Conservation (phyloP, 1,140 invertebrate genomes). For the Campoletis sonorensis region DNA sequence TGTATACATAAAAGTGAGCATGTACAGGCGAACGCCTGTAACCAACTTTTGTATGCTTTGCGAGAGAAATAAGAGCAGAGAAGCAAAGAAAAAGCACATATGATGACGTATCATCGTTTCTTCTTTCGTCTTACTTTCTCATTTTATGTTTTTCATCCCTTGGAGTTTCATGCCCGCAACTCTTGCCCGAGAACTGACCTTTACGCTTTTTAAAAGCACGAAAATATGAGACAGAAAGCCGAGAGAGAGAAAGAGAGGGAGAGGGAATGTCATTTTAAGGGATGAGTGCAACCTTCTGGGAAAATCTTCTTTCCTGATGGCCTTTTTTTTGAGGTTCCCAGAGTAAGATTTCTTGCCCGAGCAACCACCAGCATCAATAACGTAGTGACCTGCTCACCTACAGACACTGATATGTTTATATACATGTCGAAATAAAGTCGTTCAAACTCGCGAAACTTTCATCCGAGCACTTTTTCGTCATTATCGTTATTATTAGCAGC, state of each 20-base stretch:
- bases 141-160: not conserved
- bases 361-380: not conserved
- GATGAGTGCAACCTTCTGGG: not conserved
- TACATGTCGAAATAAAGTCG: not conserved
- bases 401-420: not conserved
- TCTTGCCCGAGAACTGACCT: not conserved
- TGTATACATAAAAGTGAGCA: not conserved
- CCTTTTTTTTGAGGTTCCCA: not conserved
- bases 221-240: not conserved
- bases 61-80: not conserved
- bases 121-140: constrained; percentile 6
- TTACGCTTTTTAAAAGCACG: not conserved
- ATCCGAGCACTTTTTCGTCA: not conserved
- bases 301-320: constrained; percentile 13
- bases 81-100: constrained; percentile 1
- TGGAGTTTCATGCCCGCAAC: not conserved
- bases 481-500: constrained; percentile 11
- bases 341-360: not conserved
- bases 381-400: not conserved
- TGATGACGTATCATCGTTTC: not conserved
- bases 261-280: not conserved
- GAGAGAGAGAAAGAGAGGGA: not conserved
- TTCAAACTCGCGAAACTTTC: not conserved
- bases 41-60: constrained; percentile 7
- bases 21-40: not conserved